Evolutionary conservation across 2,797 vertebrate genomes (phyloP).

Genomic region (Macropus fuliginosus): DNA sequence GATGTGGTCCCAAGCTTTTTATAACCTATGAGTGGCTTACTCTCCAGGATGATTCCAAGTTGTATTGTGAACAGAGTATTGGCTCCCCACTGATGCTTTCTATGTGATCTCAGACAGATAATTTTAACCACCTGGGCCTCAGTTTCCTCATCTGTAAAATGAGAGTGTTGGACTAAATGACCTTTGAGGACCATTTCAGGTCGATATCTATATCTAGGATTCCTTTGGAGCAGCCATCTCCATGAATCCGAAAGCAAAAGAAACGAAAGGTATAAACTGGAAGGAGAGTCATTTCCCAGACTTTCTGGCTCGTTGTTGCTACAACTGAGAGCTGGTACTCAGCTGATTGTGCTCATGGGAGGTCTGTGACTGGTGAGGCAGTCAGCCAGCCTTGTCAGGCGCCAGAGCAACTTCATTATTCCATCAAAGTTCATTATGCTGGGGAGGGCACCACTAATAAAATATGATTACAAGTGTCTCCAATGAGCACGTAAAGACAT

Average conservation of each 20-base stretch:
- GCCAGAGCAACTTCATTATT: constrained; percentile 85
- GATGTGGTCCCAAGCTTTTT: background rate
- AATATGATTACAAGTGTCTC: constrained; percentile 87
- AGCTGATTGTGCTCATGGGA: constrained; percentile 83
- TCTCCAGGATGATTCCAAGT: background rate
- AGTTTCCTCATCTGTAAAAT: background rate
- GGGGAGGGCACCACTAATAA: constrained; percentile 85
- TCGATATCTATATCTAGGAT: background rate
- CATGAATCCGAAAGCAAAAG: constrained; percentile 67
- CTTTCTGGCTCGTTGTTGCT: constrained; percentile 73
- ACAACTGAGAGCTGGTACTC: constrained; percentile 74
- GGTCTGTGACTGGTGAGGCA: constrained; percentile 82
- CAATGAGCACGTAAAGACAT: constrained; percentile 83
- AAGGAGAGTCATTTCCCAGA: constrained; percentile 76
- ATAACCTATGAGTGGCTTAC: background rate
- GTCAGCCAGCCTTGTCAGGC: constrained; percentile 84
- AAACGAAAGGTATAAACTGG: constrained; percentile 59
- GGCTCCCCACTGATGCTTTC: background rate
- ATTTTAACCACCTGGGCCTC: background rate
- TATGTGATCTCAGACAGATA: background rate
- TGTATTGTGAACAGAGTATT: background rate
- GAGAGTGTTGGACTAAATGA: background rate
- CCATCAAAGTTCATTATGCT: constrained; percentile 86
- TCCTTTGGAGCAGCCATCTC: constrained; percentile 20
- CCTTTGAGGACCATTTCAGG: background rate